phyloP scores from a whole-genome alignment of 2,113 vertebrate genomes.

The Centropus bengalensis region DNA sequence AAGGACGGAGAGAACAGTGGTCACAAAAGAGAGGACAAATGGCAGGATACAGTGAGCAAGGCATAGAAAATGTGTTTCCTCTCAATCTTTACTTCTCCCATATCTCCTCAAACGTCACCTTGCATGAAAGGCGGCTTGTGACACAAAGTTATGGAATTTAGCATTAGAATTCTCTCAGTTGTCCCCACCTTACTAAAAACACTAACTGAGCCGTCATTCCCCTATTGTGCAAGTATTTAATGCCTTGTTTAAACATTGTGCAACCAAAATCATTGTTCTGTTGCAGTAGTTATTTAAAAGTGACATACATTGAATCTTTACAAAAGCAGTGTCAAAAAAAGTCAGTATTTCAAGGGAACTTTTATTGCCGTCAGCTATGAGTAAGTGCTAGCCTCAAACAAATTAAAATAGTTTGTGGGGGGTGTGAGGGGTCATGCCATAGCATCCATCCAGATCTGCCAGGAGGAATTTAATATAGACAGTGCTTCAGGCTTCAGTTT shows the following conservation, averaged over 20 bases:
- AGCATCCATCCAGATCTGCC: not conserved
- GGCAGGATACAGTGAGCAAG: not conserved
- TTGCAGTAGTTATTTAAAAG: not conserved
- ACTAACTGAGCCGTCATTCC: not conserved
- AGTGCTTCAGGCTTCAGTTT: not conserved
- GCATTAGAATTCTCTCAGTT: not conserved
- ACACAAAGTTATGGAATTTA: not conserved
- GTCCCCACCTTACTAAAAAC: not conserved
- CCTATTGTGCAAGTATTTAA: constrained; percentile 6
- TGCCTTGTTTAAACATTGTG: constrained; percentile 46
- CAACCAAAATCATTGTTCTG: not conserved
- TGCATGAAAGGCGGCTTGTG: not conserved
- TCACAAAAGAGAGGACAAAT: not conserved
- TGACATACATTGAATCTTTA: not conserved
- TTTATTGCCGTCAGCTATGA: not conserved
- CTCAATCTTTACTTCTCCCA: not conserved
- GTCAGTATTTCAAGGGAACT: not conserved
- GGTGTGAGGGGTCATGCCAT: not conserved
- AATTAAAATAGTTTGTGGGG: not conserved
- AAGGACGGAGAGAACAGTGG: not conserved
- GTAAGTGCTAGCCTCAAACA: not conserved
- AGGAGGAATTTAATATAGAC: not conserved
- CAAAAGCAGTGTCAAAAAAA: not conserved
- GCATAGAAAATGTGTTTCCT: not conserved
- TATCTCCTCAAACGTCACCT: not conserved